Percentiles rank a stretch among this genome's conserved stretches.
phyloP scores from a whole-genome alignment of 1,140 invertebrate genomes.

The Frieseomelitta varia region DNA sequence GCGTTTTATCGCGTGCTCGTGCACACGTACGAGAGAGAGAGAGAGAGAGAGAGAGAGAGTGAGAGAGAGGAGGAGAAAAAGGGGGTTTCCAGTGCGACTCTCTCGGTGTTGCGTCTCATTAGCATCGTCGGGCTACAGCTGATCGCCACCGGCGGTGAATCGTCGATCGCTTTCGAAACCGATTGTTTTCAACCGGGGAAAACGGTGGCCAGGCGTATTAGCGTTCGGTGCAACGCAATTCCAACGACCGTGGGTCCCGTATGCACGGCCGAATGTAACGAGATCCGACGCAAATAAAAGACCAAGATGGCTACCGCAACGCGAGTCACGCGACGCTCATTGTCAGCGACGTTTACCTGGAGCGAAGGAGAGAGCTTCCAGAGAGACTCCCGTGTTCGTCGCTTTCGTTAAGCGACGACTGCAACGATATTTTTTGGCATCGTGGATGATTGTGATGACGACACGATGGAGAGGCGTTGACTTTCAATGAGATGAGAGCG shows the following conservation, averaged over 20 bases:
- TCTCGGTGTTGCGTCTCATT: not conserved
- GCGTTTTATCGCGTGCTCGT: constrained; percentile 19
- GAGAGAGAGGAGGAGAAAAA: too few relatives aligned
- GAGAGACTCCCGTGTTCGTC: too few relatives aligned
- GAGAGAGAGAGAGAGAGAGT: too few relatives aligned
- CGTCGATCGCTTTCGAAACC: not conserved
- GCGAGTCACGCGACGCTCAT: constrained; percentile 24
- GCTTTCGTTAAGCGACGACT: too few relatives aligned
- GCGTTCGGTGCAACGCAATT: not conserved
- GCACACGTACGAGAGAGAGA: not conserved
- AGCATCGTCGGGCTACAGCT: constrained; percentile 13
- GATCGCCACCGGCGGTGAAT: not conserved
- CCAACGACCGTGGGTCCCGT: constrained; percentile 2
- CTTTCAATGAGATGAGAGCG: too few relatives aligned
- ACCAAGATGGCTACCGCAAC: constrained; percentile 4
- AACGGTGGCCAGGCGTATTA: too few relatives aligned
- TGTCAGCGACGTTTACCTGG: not conserved
- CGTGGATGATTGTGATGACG: too few relatives aligned
- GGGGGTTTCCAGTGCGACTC: not conserved
- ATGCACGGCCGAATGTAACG: constrained; percentile 23
- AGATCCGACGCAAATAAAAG: constrained; percentile 15
- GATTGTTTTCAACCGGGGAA: not conserved
- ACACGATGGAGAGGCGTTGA: too few relatives aligned
- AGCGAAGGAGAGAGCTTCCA: too few relatives aligned
- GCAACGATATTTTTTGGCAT: too few relatives aligned